Conservation (phyloP, 2,113 vertebrate genomes). For the Cromileptes altivelis region DNA sequence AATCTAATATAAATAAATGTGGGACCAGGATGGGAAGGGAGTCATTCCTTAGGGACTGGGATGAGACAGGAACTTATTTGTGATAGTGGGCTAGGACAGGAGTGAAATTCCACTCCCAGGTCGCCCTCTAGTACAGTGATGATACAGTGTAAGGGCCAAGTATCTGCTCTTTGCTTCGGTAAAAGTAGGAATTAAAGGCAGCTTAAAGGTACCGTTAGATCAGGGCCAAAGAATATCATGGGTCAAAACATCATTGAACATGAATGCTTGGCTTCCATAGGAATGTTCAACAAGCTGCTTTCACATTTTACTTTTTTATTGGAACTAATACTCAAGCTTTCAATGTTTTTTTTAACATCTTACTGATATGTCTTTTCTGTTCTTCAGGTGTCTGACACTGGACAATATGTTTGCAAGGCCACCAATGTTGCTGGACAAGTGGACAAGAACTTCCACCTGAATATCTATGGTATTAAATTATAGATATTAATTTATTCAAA, state of each 20-base stretch:
- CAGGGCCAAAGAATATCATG: not conserved
- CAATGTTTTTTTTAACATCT: not conserved
- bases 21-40: too few relatives aligned
- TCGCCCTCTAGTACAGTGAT: too few relatives aligned
- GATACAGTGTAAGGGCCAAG: too few relatives aligned
- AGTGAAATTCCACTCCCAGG: too few relatives aligned
- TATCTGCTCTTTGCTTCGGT: not conserved
- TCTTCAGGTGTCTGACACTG: constrained; percentile 94
- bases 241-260: not conserved
- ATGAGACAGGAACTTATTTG: too few relatives aligned
- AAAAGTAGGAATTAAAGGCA: not conserved
- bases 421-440: constrained; percentile 94
- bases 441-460: constrained; percentile 97
- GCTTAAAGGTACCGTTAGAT: not conserved
- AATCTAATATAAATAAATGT: too few relatives aligned
- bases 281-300: not conserved
- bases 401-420: constrained; percentile 96
- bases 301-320: not conserved
- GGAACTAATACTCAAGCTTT: not conserved
- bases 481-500: not conserved
- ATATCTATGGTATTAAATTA: constrained; percentile 89
- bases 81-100: too few relatives aligned
- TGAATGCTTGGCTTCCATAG: not conserved
- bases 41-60: too few relatives aligned
- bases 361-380: constrained; percentile 28